phyloP scores from a whole-genome alignment of 2,113 vertebrate genomes.

The Carassius carassius region DNA sequence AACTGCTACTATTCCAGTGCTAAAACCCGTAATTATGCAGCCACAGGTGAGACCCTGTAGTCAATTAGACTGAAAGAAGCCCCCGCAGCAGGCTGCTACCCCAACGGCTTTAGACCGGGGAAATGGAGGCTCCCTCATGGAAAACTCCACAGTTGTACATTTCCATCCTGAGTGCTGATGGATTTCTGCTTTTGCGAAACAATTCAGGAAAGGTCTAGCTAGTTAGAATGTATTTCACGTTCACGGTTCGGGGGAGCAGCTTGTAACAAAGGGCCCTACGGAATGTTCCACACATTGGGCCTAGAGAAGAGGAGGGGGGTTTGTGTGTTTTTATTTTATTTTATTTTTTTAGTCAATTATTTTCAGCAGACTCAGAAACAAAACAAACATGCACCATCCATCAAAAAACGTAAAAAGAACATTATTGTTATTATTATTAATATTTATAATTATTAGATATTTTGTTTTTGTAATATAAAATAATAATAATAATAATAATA shows the following conservation, averaged over 20 bases:
- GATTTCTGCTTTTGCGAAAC: not conserved
- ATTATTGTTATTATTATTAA: not conserved
- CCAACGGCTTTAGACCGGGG: not conserved
- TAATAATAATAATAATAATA: not conserved
- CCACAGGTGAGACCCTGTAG: constrained; percentile 41
- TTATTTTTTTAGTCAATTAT: not conserved
- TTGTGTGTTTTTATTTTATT: not conserved
- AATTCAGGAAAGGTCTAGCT: constrained; percentile 19
- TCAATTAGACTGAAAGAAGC: constrained; percentile 32
- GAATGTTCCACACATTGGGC: not conserved
- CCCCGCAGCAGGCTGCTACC: constrained; percentile 1
- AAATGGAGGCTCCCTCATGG: constrained; percentile 36
- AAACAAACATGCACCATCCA: not conserved
- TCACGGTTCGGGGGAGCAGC: not conserved
- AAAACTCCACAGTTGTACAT: not conserved
- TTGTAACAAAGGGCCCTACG: not conserved
- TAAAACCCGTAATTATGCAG: constrained; percentile 78
- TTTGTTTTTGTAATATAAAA: not conserved
- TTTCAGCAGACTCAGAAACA: not conserved
- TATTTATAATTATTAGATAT: not conserved
- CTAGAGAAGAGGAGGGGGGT: not conserved
- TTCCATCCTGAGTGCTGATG: not conserved
- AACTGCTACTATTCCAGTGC: constrained; percentile 73
- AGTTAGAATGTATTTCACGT: constrained; percentile 4
- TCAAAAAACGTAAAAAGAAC: too few relatives aligned